Evolutionary conservation across 2,797 vertebrate species (phyloP), one percentile per base, ranked within the genome.

Genomic region (Microctenopoma lineatum): DNA sequence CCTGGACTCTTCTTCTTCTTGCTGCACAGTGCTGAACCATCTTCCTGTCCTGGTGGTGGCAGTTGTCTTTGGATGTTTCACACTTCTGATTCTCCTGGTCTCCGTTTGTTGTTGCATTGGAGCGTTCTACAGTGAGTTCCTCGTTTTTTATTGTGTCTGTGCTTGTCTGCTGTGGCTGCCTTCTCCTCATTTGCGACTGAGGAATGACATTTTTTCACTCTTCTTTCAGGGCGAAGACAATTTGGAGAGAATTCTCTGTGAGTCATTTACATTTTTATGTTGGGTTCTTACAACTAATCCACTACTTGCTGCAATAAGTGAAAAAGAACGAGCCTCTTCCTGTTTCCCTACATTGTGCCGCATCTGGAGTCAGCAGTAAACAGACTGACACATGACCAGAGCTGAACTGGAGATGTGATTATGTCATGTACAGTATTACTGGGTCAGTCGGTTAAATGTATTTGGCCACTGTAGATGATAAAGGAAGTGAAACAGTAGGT

Each of bases 51-150:
- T 2, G 3, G 81, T 83, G 38, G 80, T 77, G 27, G 85, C 69
- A 0, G 25, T 82, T 2, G 87, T 94, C 32, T 92, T 94, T 53
- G 82, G 86, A 56, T 75, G 83, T 70, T 93, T 93, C 54, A 47
- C 56, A 1, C 3, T 86, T 11, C 2, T 93, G 48, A n/a, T 92
- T 10, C 0, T 78, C 18, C 21, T 90, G 34, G 75, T 93, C 51
- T 75, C 51, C 0, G 1, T 29, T 16, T 94, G 92, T 46, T 94
- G 92, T 54, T 14, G 66, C 3, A 18, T 75, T 44, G 92, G 90
- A 74, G 59, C 74, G 4, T 1, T 87, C 5, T 70, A 74, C 68
- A 84, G 94, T 95, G 65, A 92, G 93, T 91, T 56, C 5, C 3
- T 48, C 2, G 29, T 3, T 38, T 16, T 39, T 0, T 1, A 15